Conservation (phyloP, 1,140 invertebrate genomes). For the Diabrotica undecimpunctata region DNA sequence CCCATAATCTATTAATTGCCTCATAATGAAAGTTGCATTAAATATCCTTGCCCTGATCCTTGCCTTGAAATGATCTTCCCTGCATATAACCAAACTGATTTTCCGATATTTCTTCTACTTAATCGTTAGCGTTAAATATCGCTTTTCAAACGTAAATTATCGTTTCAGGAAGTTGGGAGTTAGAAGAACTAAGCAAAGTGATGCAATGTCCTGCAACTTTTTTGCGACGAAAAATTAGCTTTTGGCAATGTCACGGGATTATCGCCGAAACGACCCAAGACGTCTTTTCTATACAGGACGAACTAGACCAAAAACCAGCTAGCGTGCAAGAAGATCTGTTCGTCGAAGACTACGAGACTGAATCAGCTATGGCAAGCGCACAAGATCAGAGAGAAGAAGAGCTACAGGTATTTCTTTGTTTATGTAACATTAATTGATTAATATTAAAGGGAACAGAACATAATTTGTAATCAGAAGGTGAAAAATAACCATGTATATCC, state of each 20-base stretch:
- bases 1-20: too few species aligned
- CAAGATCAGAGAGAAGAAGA: slow-evolving; percentile 91
- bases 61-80: too few species aligned
- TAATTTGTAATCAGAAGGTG: too few species aligned
- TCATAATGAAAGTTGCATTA: too few species aligned
- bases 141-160: too few species aligned
- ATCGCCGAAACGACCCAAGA: slow-evolving; percentile 73
- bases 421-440: background rate
- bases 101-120: too few species aligned
- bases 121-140: too few species aligned
- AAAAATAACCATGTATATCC: too few species aligned
- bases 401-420: slow-evolving; percentile 61
- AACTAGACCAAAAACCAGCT: slow-evolving; percentile 54
- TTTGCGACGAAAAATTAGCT: slow-evolving; percentile 79
- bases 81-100: too few species aligned
- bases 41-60: too few species aligned
- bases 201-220: slow-evolving; percentile 82
- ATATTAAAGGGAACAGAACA: too few species aligned
- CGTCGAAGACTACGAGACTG: slow-evolving; percentile 85
- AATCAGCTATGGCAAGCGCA: slow-evolving; percentile 89
- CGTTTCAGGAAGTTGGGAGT: slow-evolving; percentile 67
- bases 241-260: slow-evolving; percentile 87
- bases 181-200: slow-evolving; percentile 78
- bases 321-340: slow-evolving; percentile 59
- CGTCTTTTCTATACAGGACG: slow-evolving; percentile 75